Percentiles rank a stretch among this genome's conserved stretches.
phyloP scores from a whole-genome alignment of 2,113 vertebrate species.

The Dicerorhinus sumatrensis region DNA sequence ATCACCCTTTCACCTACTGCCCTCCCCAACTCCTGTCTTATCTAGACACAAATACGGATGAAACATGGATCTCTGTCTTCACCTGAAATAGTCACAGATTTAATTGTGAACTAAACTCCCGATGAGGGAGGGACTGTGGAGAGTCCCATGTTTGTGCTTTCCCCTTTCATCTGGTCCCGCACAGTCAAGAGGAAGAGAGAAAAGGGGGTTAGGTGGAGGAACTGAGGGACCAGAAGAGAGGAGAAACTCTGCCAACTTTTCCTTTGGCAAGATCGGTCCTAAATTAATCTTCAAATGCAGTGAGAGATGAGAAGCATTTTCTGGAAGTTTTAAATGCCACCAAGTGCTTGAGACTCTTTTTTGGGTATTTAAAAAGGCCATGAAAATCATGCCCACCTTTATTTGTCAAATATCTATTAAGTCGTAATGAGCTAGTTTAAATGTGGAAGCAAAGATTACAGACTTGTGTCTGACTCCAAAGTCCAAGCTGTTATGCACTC shows the following conservation, averaged over 20 bases:
- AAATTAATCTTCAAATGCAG: background rate
- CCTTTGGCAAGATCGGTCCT: background rate
- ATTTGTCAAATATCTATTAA: background rate
- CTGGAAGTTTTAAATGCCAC: background rate
- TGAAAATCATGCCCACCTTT: background rate
- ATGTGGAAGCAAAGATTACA: background rate
- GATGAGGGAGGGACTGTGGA: no score
- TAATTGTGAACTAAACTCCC: background rate
- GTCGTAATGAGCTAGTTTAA: slow-evolving; percentile 9
- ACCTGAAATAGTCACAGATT: background rate
- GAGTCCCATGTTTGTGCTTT: background rate
- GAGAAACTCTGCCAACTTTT: background rate
- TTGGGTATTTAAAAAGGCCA: background rate
- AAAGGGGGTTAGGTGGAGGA: background rate
- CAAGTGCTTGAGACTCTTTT: background rate
- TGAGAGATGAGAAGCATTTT: background rate
- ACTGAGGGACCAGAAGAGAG: background rate
- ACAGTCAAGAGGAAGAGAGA: background rate
- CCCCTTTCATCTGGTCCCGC: accelerated
- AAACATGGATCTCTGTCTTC: background rate
- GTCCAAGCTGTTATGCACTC: background rate
- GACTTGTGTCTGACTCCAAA: background rate
- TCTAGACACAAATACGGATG: background rate
- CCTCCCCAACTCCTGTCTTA: background rate
- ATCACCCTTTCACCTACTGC: background rate